phyloP scores from a whole-genome alignment of 1,140 invertebrate genomes.

The Plutomurus gul region DNA sequence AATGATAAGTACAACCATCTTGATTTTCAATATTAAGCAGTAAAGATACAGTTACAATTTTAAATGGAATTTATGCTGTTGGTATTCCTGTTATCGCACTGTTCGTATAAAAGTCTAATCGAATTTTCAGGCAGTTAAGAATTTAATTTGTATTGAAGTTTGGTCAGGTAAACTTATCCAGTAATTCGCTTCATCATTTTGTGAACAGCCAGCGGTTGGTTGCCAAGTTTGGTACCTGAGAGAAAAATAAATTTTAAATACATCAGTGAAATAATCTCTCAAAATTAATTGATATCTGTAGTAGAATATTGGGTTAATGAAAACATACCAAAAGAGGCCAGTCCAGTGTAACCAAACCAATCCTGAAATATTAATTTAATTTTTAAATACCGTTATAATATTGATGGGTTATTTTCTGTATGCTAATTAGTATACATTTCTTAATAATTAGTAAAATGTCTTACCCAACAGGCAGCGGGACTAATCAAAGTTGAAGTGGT shows the following conservation, averaged over 20 bases:
- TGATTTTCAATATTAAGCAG: too few relatives aligned
- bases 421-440: not conserved
- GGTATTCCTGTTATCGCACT: too few relatives aligned
- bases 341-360: not conserved
- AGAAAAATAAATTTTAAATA: not conserved
- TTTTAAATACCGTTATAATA: too few relatives aligned
- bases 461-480: not conserved
- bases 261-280: not conserved
- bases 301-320: not conserved
- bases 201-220: not conserved
- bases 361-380: not conserved
- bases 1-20: too few relatives aligned
- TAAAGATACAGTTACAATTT: too few relatives aligned
- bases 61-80: too few relatives aligned
- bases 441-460: too few relatives aligned
- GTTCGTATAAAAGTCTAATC: too few relatives aligned
- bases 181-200: not conserved
- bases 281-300: not conserved
- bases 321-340: not conserved
- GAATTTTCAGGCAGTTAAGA: too few relatives aligned
- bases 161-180: too few relatives aligned
- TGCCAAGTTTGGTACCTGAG: not conserved
- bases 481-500: conserved; percentile 13
- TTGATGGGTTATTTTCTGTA: too few relatives aligned
- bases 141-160: too few relatives aligned